A percentile compares a stretch with the other conserved stretches of the same genome.
Evolutionary conservation across 2,797 vertebrate genomes (phyloP).

Genomic region (Danio tinwini): DNA sequence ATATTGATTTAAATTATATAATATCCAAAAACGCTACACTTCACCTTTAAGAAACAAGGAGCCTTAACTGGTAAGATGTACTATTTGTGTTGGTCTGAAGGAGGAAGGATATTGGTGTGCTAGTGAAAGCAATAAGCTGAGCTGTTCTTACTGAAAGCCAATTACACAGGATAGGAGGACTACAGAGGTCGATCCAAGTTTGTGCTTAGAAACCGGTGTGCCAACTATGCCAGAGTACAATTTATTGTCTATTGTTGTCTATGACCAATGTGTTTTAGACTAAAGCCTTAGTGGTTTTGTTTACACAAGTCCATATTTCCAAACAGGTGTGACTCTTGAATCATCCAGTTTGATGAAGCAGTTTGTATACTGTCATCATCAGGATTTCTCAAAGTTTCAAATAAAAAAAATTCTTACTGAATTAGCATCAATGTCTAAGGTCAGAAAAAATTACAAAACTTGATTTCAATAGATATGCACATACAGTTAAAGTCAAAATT

Average conservation of each 20-base stretch:
- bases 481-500: no score
- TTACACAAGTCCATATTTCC: not conserved
- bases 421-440: no score
- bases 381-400: no score
- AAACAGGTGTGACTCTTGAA: not conserved
- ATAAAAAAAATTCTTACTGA: no score
- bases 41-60: not conserved
- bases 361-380: not conserved
- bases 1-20: no score
- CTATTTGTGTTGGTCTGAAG: slow-evolving; percentile 33
- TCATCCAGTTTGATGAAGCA: not conserved
- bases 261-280: not conserved
- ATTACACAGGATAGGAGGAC: slow-evolving; percentile 53
- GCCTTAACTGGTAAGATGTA: slow-evolving; percentile 27
- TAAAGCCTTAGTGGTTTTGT: not conserved
- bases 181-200: slow-evolving; percentile 34
- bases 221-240: not conserved
- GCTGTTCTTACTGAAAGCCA: slow-evolving; percentile 57
- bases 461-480: no score
- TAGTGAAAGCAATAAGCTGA: slow-evolving; percentile 55
- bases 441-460: no score
- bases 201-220: slow-evolving; percentile 11
- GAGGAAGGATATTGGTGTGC: slow-evolving; percentile 43
- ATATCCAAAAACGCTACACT: not conserved
- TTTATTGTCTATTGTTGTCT: not conserved